phyloP scores from a whole-genome alignment of 2,888 invertebrate species.

The Torymus texanus region DNA sequence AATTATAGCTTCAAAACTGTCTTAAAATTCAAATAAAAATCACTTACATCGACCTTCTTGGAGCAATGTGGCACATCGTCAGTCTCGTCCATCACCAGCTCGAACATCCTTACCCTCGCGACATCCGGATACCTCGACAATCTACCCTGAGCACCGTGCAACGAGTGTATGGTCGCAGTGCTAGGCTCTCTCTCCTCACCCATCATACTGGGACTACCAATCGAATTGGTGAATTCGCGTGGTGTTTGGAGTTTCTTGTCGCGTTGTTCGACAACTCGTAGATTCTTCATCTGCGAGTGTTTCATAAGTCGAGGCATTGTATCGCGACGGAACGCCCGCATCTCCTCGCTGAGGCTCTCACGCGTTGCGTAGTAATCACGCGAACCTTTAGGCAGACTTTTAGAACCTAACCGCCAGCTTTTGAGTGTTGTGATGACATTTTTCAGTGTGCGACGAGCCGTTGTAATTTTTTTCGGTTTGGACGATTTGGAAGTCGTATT shows the following conservation, averaged over 20 bases:
- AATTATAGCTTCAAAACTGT: no score
- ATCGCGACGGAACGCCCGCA: constrained; percentile 50
- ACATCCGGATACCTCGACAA: background rate
- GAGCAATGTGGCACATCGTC: background rate
- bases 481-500: background rate
- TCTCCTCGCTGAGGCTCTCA: constrained; percentile 56
- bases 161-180: constrained; percentile 58
- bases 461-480: background rate
- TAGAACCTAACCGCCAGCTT: constrained; percentile 42
- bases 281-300: constrained; percentile 3
- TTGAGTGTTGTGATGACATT: constrained; percentile 55
- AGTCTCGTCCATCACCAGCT: no score
- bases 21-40: background rate
- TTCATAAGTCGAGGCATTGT: constrained; percentile 50
- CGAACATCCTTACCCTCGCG: background rate
- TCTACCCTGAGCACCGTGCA: constrained; percentile 41
- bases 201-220: background rate
- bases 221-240: constrained; percentile 29
- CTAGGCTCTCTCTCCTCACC: background rate
- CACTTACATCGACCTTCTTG: constrained; percentile 25
- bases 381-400: constrained; percentile 41
- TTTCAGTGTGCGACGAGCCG: constrained; percentile 52
- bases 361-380: constrained; percentile 52
- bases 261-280: background rate
- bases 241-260: background rate